Evolutionary conservation across 1,140 invertebrate genomes (phyloP).

Genomic region (Ceratina japonica): DNA sequence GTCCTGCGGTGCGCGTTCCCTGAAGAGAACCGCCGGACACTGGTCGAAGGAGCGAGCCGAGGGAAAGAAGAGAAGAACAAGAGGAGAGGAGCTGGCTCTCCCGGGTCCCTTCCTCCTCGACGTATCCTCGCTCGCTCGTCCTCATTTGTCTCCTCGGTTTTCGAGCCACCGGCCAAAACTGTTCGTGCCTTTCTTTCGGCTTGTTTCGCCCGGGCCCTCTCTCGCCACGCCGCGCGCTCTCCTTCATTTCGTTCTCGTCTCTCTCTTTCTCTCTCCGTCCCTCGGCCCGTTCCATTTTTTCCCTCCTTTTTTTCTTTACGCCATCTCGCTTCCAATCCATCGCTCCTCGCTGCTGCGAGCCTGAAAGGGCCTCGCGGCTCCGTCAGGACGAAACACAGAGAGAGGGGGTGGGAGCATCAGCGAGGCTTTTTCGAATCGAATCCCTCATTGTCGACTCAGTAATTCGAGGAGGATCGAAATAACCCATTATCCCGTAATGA

Average conservation of each 20-base stretch:
- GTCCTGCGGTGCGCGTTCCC: constrained; percentile 50
- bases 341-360: constrained; percentile 37
- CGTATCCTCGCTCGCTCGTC: constrained; percentile 42
- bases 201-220: constrained; percentile 6
- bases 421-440: constrained; percentile 69
- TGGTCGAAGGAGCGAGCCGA: neutral
- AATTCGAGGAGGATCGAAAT: constrained; percentile 76
- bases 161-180: constrained; percentile 48
- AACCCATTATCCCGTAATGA: constrained; percentile 75
- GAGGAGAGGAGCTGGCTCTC: constrained; percentile 29
- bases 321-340: constrained; percentile 51
- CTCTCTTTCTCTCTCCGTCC: neutral
- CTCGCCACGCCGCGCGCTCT: neutral
- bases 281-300: constrained; percentile 12
- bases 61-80: constrained; percentile 20
- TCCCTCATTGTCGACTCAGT: constrained; percentile 74
- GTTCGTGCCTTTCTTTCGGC: constrained; percentile 41
- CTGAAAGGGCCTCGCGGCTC: constrained; percentile 43
- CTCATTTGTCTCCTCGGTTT: constrained; percentile 49
- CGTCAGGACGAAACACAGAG: constrained; percentile 5
- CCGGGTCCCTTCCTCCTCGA: constrained; percentile 29
- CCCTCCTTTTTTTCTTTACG: constrained; percentile 41
- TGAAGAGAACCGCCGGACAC: constrained; percentile 22
- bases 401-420: constrained; percentile 19
- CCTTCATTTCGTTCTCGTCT: neutral